Percentiles rank a stretch among this genome's conserved stretches.
Evolutionary conservation across 2,113 vertebrate genomes (phyloP).

Genomic region (Taurulus bubalis): DNA sequence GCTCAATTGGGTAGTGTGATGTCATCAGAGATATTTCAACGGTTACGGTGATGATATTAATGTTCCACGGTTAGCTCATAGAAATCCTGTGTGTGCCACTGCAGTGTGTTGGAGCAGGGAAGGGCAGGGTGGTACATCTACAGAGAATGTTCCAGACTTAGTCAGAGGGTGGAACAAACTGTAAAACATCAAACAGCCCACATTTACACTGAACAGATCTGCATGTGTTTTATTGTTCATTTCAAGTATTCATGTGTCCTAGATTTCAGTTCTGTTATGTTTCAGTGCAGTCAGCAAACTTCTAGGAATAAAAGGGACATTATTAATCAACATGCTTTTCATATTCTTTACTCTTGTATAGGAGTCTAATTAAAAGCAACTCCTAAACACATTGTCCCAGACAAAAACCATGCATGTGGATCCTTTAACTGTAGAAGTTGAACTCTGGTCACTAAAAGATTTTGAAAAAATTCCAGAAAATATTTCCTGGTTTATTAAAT

Average conservation of each 20-base stretch:
- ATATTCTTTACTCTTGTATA: background rate
- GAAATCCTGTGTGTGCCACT: background rate
- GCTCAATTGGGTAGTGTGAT: background rate
- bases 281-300: background rate
- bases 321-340: background rate
- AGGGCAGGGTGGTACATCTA: background rate
- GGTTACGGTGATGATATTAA: background rate
- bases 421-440: background rate
- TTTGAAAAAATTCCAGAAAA: background rate
- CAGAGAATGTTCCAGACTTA: background rate
- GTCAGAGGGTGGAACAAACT: slow-evolving; percentile 19
- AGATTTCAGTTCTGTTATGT: background rate
- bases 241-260: too few relatives aligned
- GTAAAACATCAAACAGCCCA: background rate
- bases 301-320: background rate
- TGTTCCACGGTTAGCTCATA: slow-evolving; percentile 7
- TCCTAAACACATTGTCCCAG: background rate
- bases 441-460: background rate
- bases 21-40: background rate
- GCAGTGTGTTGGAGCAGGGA: slow-evolving; percentile 15
- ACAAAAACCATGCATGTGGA: background rate
- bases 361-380: background rate
- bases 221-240: background rate
- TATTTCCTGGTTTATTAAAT: accelerated
- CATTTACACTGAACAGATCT: background rate